A percentile compares a stretch with the other conserved stretches of the same genome.
These are phyloP conservation scores for Chaetodon auriga DNA, from an alignment of 2,113 vertebrate genomes.

Conservation along the genomic window DNA sequence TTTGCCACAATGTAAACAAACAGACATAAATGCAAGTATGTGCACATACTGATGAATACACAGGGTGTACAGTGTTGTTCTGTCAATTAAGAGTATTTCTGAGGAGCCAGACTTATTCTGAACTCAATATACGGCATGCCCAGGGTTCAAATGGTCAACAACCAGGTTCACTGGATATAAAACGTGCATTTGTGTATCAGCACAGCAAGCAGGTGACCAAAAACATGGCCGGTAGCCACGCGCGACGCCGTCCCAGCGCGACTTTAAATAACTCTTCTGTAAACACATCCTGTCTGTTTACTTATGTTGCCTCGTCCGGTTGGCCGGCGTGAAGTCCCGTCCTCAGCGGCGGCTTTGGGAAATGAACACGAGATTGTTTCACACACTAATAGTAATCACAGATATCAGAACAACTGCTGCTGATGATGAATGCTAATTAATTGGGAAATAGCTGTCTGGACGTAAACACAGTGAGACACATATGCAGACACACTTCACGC, in stretches of 20 bases:
- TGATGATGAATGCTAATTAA: conserved; percentile 62
- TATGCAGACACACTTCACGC: conserved; percentile 55
- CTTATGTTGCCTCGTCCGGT: conserved; percentile 42
- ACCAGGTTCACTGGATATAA: conserved; percentile 30
- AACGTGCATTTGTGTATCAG: conserved; percentile 24
- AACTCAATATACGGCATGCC: background rate
- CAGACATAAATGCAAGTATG: background rate
- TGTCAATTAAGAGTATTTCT: background rate
- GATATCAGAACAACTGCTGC: conserved; percentile 37
- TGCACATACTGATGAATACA: too few species aligned
- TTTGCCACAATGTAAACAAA: conserved; percentile 7
- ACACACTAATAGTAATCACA: conserved; percentile 35
- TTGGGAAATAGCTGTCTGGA: conserved; percentile 47
- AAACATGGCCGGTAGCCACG: conserved; percentile 75
- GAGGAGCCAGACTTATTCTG: background rate
- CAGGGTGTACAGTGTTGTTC: too few species aligned
- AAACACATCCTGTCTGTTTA: conserved; percentile 77
- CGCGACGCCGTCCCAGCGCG: conserved; percentile 63
- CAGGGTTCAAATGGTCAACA: conserved; percentile 55
- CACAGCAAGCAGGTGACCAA: conserved; percentile 45
- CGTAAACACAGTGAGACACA: conserved; percentile 64
- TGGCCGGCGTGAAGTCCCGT: background rate
- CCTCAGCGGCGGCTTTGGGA: background rate
- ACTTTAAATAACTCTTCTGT: conserved; percentile 82
- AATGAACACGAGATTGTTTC: conserved; percentile 33